phyloP scores from a whole-genome alignment of 2,113 vertebrate genomes.

The Pterocles orientalis region DNA sequence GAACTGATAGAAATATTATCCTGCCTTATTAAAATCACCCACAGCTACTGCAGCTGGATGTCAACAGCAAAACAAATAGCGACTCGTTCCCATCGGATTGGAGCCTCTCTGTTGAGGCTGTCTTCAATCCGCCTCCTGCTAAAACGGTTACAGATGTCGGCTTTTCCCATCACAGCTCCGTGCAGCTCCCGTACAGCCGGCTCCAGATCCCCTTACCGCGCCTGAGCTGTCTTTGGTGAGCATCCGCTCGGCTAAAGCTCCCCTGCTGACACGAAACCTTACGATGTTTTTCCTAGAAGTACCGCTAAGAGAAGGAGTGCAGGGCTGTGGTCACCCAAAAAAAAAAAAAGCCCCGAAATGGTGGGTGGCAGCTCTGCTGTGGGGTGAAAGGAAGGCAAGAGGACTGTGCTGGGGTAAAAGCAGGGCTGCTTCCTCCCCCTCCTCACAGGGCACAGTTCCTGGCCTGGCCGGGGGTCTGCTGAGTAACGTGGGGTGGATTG shows the following conservation, averaged over 20 bases:
- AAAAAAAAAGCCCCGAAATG: rapidly evolving
- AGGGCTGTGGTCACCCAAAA: background rate
- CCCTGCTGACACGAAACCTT: rapidly evolving
- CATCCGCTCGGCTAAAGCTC: background rate
- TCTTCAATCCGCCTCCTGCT: background rate
- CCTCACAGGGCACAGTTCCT: background rate
- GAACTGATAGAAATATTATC: constrained; percentile 61
- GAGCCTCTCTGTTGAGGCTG: constrained; percentile 15
- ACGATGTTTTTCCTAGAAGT: background rate
- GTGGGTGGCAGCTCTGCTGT: background rate
- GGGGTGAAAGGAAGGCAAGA: background rate
- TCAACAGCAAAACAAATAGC: constrained; percentile 16
- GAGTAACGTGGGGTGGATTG: background rate
- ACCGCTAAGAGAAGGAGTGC: background rate
- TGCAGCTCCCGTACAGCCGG: background rate
- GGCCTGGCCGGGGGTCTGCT: background rate
- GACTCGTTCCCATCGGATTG: background rate
- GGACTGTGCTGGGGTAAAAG: background rate
- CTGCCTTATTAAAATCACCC: constrained; percentile 54
- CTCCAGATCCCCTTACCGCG: background rate
- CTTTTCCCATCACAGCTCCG: background rate
- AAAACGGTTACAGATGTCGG: constrained; percentile 27
- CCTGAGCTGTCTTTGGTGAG: background rate
- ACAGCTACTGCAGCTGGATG: constrained; percentile 56
- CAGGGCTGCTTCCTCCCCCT: background rate